Base-by-base conservation (phyloP, 2,888 invertebrate genomes). In the Lycia hirtaria region DNA sequence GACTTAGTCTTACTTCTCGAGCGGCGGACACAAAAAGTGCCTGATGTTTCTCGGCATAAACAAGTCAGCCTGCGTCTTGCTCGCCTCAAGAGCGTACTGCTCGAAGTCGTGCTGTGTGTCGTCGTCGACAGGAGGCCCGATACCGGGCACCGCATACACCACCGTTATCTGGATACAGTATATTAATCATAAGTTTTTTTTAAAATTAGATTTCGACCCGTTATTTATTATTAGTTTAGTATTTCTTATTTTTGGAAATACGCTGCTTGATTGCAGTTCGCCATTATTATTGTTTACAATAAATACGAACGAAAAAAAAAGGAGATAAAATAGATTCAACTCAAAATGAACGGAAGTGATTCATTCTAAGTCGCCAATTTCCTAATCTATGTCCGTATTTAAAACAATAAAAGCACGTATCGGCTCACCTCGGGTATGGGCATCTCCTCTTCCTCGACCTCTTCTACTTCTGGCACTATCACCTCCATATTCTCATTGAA, bases 11-110 rank as follows among this genome's bases (percentile, higher is more conserved):
- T 54, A 92, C 91, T 83, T 85, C 68, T 95, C 95, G 61, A 96
- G 72, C 0, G 95, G 94, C 0, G 96, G 96, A 65, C 95, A 96
- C 47, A 94, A 86, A 66, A 93, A 94, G 67, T 96, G 95, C 2
- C 94, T 85, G 2, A 96, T 90, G 72, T 96, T 95, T 66, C 96
- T 91, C 0, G 96, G 95, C 93, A 95, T 95, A 19, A 95, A 93
- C 85, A 94, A 85, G 0, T 94, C 95, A 0, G 93, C 93, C 57
- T 96, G 96, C 2, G 92, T 22, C 60, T 86, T 89, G 20, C 93
- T 88, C 17, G 92, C 89, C 7, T 92, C 90, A 7, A 76, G 68
- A 38, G 93, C 91, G 64, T 94, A 95, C 3, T 92, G 87, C 6
- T 88, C 74, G 33, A 95, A 93, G 3, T 92, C 93, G 0, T 78